Evolutionary conservation across 2,797 vertebrate genomes (phyloP).

Genomic region (Gymnothorax reevesii): DNA sequence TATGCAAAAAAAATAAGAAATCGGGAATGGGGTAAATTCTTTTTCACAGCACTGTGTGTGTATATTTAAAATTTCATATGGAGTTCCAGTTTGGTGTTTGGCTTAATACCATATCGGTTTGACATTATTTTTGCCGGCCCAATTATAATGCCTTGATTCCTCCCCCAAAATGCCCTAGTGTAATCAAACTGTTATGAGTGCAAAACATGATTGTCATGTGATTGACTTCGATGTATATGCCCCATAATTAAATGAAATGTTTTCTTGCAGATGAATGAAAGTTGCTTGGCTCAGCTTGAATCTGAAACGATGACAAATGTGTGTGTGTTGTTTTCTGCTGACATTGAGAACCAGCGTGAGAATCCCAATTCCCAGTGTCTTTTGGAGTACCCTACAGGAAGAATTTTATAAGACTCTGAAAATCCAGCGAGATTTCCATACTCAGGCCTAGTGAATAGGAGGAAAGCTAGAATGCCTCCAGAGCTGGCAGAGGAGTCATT

Average conservation of each 20-base stretch:
- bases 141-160: slow-evolving; percentile 63
- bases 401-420: background rate
- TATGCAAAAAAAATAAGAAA: too few relatives aligned
- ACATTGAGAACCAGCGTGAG: background rate
- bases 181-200: slow-evolving; percentile 61
- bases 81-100: slow-evolving; percentile 41
- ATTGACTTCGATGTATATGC: slow-evolving; percentile 63
- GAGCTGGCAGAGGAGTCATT: background rate
- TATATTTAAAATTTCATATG: too few relatives aligned
- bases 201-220: slow-evolving; percentile 63
- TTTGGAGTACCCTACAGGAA: background rate
- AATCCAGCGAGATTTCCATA: background rate
- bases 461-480: background rate
- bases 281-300: background rate
- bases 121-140: slow-evolving; percentile 58
- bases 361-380: background rate
- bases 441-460: background rate
- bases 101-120: slow-evolving; percentile 61
- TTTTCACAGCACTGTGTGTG: too few relatives aligned
- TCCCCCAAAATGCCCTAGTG: slow-evolving; percentile 63
- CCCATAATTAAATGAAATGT: slow-evolving; percentile 36
- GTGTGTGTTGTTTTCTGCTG: background rate
- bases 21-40: too few relatives aligned
- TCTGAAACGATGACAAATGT: background rate
- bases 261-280: slow-evolving; percentile 18